Conservation (phyloP, 2,797 vertebrate genomes). For the Centroberyx gerrardi region DNA sequence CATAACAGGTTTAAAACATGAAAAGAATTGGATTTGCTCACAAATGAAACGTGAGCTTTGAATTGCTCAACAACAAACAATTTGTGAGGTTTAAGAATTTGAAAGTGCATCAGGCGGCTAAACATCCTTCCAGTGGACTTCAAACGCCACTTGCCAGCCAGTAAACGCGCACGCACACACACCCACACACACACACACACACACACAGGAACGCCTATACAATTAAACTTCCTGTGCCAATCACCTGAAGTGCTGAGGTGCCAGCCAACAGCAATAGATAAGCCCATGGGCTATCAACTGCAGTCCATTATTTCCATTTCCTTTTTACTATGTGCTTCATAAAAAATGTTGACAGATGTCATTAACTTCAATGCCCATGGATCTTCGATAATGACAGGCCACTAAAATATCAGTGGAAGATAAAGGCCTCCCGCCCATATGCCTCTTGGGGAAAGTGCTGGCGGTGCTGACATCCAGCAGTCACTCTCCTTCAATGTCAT, state of each 20-base stretch:
- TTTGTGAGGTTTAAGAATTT: neutral
- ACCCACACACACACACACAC: neutral
- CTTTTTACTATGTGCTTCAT: constrained; percentile 6
- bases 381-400: constrained; percentile 28
- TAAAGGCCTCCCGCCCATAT: neutral
- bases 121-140: neutral
- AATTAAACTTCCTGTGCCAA: neutral
- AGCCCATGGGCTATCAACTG: constrained; percentile 1
- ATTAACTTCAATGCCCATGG: constrained; percentile 27
- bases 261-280: constrained; percentile 4
- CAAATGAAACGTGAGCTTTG: neutral
- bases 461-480: constrained; percentile 14
- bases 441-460: constrained; percentile 24
- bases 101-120: neutral
- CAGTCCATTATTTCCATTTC: constrained; percentile 18
- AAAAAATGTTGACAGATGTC: constrained; percentile 38
- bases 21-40: neutral
- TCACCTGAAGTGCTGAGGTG: neutral
- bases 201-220: neutral
- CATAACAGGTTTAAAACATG: neutral
- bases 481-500: constrained; percentile 41
- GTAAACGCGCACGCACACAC: neutral
- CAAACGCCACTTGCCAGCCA: neutral
- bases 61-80: neutral
- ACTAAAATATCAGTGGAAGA: constrained; percentile 41